phyloP scores from a whole-genome alignment of 2,797 vertebrate species.

The Emydoidea blandingii region DNA sequence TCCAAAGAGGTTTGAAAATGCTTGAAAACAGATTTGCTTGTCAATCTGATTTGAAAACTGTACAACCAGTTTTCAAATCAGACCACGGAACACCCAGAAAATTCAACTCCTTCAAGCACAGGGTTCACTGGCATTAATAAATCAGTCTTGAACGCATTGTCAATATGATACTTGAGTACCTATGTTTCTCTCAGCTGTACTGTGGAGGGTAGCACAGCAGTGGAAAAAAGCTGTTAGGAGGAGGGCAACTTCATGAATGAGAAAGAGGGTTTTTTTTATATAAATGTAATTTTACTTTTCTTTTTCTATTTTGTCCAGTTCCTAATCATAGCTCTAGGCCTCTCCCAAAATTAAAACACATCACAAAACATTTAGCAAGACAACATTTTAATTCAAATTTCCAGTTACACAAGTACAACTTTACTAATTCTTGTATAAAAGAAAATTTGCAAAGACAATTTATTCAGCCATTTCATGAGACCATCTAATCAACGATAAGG shows the following conservation, averaged over 20 bases:
- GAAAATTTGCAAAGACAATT: rapidly evolving
- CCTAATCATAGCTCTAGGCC: not conserved
- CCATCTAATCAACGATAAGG: not conserved
- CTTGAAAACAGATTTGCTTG: not conserved
- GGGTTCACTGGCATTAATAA: not conserved
- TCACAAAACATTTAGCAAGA: not conserved
- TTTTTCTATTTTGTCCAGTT: constrained; percentile 5
- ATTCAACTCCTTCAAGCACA: not conserved
- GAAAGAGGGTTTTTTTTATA: not conserved
- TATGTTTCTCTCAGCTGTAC: not conserved
- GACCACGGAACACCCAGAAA: not conserved
- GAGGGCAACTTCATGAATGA: not conserved
- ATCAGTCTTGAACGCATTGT: rapidly evolving
- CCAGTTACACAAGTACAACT: not conserved
- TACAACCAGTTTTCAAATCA: too few relatives aligned
- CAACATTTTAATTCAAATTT: not conserved
- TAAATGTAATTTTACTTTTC: not conserved
- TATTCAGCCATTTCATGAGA: not conserved
- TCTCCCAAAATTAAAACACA: constrained; percentile 25
- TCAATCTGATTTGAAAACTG: not conserved
- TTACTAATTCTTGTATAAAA: not conserved
- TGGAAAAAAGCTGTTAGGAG: not conserved
- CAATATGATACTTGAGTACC: not conserved
- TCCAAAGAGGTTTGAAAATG: not conserved
- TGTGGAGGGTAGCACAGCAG: not conserved